Evolutionary conservation across 2,888 invertebrate genomes (phyloP).

Genomic region (Lepas anatifera): DNA sequence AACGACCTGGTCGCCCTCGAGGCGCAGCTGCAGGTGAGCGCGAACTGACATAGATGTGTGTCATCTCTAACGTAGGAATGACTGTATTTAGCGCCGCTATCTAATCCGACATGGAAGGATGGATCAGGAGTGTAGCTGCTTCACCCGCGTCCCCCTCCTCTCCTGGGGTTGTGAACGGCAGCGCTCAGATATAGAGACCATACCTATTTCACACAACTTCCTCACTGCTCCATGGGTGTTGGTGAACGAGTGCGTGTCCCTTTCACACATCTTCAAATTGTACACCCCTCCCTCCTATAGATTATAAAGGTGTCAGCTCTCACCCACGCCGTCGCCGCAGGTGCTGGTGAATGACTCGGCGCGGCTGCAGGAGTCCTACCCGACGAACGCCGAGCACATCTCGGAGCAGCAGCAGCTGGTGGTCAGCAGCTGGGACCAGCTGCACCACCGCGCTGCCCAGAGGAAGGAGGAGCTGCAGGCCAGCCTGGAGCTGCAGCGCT

Average conservation of each 20-base stretch:
- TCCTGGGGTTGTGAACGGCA: too few species aligned
- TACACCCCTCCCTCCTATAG: too few species aligned
- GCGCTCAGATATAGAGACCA: too few species aligned
- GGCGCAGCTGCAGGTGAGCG: slow-evolving; percentile 60
- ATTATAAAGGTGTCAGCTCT: too few species aligned
- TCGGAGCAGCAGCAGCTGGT: slow-evolving; percentile 74
- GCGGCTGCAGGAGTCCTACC: slow-evolving; percentile 72
- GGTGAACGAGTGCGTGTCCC: too few species aligned
- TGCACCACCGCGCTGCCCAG: slow-evolving; percentile 69
- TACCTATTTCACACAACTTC: too few species aligned
- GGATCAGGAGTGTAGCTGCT: too few species aligned
- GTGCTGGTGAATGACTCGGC: slow-evolving; percentile 86
- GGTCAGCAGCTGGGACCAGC: slow-evolving; percentile 69
- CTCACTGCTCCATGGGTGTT: too few species aligned
- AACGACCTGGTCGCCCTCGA: slow-evolving; percentile 86
- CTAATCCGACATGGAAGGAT: too few species aligned
- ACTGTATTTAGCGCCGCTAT: too few species aligned
- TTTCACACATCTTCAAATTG: too few species aligned
- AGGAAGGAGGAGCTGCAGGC: slow-evolving; percentile 69
- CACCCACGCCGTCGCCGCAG: slow-evolving; percentile 32
- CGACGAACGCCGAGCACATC: slow-evolving; percentile 81
- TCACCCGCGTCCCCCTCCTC: too few species aligned
- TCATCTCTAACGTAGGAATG: neutral
- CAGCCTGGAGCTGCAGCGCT: slow-evolving; percentile 77
- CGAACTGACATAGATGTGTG: neutral